Conservation (phyloP, 2,113 vertebrate species). For the Muscicapa adusta region DNA sequence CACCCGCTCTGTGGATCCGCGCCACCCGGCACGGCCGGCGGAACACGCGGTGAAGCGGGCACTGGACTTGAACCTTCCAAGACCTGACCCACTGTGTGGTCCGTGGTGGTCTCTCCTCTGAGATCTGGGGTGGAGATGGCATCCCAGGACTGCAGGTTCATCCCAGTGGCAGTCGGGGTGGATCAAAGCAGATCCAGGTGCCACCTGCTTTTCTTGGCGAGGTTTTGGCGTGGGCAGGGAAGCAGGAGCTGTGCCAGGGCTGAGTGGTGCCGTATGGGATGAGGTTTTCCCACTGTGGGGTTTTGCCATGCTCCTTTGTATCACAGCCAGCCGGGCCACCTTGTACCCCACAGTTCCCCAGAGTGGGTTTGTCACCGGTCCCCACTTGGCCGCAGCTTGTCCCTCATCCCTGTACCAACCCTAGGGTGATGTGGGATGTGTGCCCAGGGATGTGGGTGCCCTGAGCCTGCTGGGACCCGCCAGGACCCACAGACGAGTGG, state of each 20-base stretch:
- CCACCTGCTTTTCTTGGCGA: background rate
- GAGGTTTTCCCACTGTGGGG: background rate
- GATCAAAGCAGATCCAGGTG: background rate
- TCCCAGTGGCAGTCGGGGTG: background rate
- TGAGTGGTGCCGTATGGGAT: background rate
- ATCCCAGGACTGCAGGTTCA: background rate
- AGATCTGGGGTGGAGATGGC: background rate
- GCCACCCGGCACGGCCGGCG: background rate
- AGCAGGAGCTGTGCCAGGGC: background rate
- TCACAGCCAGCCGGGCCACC: accelerated
- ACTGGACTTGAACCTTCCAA: background rate
- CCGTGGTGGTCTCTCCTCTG: background rate
- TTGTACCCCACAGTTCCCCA: background rate
- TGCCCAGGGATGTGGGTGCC: background rate
- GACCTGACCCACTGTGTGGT: accelerated
- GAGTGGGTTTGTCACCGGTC: accelerated
- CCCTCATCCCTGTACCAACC: background rate
- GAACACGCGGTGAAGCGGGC: background rate
- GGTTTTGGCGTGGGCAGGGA: background rate
- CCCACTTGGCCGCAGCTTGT: accelerated
- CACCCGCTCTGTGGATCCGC: background rate
- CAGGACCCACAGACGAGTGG: background rate
- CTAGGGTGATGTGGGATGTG: background rate
- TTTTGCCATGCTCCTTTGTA: background rate
- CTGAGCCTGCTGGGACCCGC: background rate